phyloP scores from a whole-genome alignment of 1,140 invertebrate genomes.

The Drosophila melanica region DNA sequence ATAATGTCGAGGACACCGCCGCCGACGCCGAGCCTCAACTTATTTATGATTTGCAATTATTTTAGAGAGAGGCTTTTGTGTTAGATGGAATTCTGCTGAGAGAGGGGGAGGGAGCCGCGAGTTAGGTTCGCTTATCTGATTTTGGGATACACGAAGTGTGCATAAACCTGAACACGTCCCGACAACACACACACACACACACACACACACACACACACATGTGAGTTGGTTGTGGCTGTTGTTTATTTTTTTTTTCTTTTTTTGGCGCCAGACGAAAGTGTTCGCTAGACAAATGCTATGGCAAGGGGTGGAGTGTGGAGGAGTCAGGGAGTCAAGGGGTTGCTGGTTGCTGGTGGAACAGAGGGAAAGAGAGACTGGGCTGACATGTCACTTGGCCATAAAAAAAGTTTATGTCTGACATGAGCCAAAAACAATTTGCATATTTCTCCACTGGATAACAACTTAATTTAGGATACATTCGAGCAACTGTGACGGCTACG shows the following conservation, averaged over 20 bases:
- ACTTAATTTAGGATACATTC: conserved; percentile 72
- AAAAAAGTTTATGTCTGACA: conserved; percentile 80
- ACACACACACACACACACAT: conserved; percentile 8
- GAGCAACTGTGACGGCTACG: conserved; percentile 7
- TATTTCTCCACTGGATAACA: conserved; percentile 73
- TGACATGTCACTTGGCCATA: conserved; percentile 74
- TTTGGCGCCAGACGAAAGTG: conserved; percentile 71
- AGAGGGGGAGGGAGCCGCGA: conserved; percentile 1
- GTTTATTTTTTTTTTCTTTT: conserved; percentile 28
- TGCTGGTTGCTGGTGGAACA: background rate
- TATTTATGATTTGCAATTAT: conserved; percentile 81
- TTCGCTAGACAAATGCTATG: conserved; percentile 68
- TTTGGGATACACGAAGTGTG: conserved; percentile 66
- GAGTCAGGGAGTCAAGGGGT: background rate
- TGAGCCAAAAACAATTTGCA: conserved; percentile 82
- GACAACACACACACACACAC: conserved; percentile 31
- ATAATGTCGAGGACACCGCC: conserved; percentile 60
- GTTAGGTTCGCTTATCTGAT: conserved; percentile 64
- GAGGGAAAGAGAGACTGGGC: conserved; percentile 27
- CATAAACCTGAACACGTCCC: conserved; percentile 59
- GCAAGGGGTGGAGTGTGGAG: background rate
- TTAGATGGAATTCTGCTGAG: background rate
- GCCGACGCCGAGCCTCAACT: conserved; percentile 57
- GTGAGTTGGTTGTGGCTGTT: conserved; percentile 26
- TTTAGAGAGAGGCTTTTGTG: conserved; percentile 48